Evolutionary conservation across 2,113 vertebrate species (phyloP).

Genomic region (Dicaeum eximium): DNA sequence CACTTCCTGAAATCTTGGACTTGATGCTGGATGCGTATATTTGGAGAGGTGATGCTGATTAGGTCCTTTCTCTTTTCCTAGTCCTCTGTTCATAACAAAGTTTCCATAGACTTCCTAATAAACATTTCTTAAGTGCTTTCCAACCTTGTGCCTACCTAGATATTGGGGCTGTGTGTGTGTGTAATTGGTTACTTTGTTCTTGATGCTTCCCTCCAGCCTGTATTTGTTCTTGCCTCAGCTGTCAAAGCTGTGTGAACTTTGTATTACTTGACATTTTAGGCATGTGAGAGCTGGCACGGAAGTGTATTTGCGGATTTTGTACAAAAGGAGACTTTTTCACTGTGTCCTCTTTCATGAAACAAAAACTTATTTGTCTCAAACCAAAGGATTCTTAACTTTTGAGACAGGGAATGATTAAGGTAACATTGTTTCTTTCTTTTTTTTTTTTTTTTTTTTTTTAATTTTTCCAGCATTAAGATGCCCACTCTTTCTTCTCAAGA

Average conservation of each 20-base stretch:
- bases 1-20: background rate
- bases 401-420: background rate
- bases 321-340: background rate
- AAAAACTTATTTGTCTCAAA: background rate
- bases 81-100: background rate
- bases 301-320: background rate
- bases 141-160: background rate
- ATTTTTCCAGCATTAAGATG: background rate
- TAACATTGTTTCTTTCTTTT: background rate
- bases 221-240: background rate
- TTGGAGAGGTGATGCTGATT: background rate
- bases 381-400: background rate
- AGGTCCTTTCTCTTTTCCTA: background rate
- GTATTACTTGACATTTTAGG: background rate
- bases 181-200: background rate
- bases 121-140: background rate
- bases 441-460: background rate
- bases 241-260: background rate
- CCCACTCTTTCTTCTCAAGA: background rate
- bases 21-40: fast-evolving
- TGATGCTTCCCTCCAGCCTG: background rate
- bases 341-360: background rate
- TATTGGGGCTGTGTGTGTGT: background rate
- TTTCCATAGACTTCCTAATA: background rate
- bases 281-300: background rate